Evolutionary conservation across 2,113 vertebrate genomes (phyloP), one percentile per base, ranked within the genome.

Genomic region (Equus przewalskii): DNA sequence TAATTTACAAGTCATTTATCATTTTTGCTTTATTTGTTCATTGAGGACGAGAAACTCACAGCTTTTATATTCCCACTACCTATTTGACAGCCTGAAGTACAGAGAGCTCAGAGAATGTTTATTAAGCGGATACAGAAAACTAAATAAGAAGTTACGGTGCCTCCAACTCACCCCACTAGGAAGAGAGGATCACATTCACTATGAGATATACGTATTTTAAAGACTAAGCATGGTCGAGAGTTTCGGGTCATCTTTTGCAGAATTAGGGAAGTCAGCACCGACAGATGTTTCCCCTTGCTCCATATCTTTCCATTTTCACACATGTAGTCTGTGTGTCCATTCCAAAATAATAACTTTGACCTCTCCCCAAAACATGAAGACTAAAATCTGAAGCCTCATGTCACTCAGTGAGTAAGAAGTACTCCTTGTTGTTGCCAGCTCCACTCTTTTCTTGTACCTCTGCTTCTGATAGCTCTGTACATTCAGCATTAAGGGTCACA

Each of bases 61-160:
- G 75, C 26, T 86, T 62, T 86, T n/a, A 33, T 90, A 75, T 84
- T 73, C 14, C 41, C 33, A 91, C 6, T 16, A 12, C 33, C 6
- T 46, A 11, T 44, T 69, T 33, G 75, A 67, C 15, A 90, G 10
- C 30, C 36, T 79, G 16, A 41, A 7, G 26, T 21, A 49, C 2
- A 79, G 11, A 89, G 26, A 64, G 16, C 15, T 82, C 67, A 93
- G 46, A 81, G 56, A 91, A 60, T 41, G 5, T 82, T 81, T 73
- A 70, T 33, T 58, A 49, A 30, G 8, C 65, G 24, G 19, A 69
- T 44, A 51, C 10, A 46, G 18, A 69, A 21, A 60, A 88, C 54
- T 62, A 85, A 84, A 49, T n/a, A 51, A 44, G 18, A 78, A 73
- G 5, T 58, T 78, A 36, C 3, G 0, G 49, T 75, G 44, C 44